These are phyloP conservation scores for Drosophila borealis DNA, from an alignment of 2,888 invertebrate genomes.

Conservation along the genomic window DNA sequence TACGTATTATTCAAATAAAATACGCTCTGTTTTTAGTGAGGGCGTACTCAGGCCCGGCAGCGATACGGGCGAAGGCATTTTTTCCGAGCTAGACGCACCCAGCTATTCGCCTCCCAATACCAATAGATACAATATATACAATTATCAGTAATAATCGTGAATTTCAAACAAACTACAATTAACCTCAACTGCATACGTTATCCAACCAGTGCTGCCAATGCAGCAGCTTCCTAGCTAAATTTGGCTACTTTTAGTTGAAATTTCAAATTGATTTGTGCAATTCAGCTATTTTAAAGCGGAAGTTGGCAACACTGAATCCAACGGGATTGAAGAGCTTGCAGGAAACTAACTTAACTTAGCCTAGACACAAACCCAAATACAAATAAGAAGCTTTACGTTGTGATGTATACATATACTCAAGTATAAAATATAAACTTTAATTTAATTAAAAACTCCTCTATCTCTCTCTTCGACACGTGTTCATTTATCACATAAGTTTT, in stretches of 20 bases:
- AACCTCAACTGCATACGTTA: not conserved
- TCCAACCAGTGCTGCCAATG: no score
- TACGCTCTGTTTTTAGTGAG: slow-evolving; percentile 25
- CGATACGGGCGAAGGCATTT: slow-evolving; percentile 33
- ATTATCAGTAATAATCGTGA: not conserved
- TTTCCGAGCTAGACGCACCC: slow-evolving; percentile 33
- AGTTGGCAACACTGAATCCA: not conserved
- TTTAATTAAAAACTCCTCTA: slow-evolving; percentile 59
- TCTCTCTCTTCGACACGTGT: slow-evolving; percentile 41
- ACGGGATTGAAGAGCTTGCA: slow-evolving; percentile 19
- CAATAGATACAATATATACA: slow-evolving; percentile 5
- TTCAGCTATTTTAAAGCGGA: no score
- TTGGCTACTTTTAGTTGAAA: no score
- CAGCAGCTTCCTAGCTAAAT: no score
- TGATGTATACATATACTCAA: not conserved
- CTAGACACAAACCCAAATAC: slow-evolving; percentile 10
- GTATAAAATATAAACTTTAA: slow-evolving; percentile 49
- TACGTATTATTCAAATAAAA: not conserved
- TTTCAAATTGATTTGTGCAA: no score
- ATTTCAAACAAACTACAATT: not conserved
- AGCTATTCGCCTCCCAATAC: slow-evolving; percentile 5
- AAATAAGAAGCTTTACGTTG: slow-evolving; percentile 7
- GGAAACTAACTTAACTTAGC: not conserved
- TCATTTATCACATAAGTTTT: slow-evolving; percentile 71
- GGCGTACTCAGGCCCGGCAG: slow-evolving; percentile 34